These are phyloP conservation scores for Acrocephalus scirpaceus DNA, from an alignment of 2,797 vertebrate genomes.

Conservation along the genomic window DNA sequence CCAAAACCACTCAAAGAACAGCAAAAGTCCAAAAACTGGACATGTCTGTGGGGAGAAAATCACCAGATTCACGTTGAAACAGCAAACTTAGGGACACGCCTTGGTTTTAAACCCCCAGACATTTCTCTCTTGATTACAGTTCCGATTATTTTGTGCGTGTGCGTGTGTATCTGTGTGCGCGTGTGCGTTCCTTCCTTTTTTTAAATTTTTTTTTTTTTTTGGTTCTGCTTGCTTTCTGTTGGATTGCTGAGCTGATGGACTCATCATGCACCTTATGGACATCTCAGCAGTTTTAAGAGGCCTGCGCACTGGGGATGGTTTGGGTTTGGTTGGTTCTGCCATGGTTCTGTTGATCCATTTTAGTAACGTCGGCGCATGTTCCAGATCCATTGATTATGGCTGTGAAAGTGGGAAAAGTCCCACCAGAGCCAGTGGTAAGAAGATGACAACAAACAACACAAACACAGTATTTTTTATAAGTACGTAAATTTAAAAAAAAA, in stretches of 20 bases:
- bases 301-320: neutral
- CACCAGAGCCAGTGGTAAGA: conserved; percentile 40
- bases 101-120: conserved; percentile 40
- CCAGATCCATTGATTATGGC: conserved; percentile 35
- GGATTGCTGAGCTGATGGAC: conserved; percentile 42
- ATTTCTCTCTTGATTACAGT: conserved; percentile 34
- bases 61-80: neutral
- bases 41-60: conserved; percentile 27
- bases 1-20: neutral
- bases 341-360: conserved; percentile 26
- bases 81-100: conserved; percentile 20
- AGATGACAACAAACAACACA: conserved; percentile 5
- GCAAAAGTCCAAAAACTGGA: neutral
- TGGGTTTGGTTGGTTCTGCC: conserved; percentile 34
- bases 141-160: conserved; percentile 22
- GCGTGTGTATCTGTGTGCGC: neutral
- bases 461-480: conserved; percentile 61
- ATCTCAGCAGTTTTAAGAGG: conserved; percentile 36
- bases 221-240: conserved; percentile 34
- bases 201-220: neutral
- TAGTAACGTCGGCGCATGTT: conserved; percentile 8
- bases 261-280: conserved; percentile 53
- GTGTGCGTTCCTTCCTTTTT: neutral
- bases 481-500: neutral
- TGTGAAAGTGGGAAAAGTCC: conserved; percentile 55